These are phyloP conservation scores for Poecilobothrus nobilitatus DNA, from an alignment of 2,888 invertebrate genomes.

Conservation along the genomic window DNA sequence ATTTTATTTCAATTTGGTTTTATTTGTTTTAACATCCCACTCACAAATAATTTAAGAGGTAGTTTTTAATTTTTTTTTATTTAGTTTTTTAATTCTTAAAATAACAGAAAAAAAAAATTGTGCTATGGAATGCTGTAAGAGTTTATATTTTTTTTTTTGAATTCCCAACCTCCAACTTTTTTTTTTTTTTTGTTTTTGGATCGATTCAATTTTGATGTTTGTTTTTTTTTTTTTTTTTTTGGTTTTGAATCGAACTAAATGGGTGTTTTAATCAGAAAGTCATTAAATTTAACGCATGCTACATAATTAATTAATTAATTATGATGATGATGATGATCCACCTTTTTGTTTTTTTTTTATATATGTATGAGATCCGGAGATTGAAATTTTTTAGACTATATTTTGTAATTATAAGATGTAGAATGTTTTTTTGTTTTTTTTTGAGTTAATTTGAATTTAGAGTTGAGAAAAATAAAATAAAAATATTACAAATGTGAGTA, in stretches of 20 bases:
- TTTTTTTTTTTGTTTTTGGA: no score
- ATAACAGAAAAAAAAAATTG: no score
- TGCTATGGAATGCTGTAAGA: neutral
- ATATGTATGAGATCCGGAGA: neutral
- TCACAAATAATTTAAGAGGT: neutral
- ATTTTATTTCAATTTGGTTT: neutral
- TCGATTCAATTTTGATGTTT: neutral
- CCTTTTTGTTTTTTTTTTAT: conserved; percentile 4
- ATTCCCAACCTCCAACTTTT: neutral
- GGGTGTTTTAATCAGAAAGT: conserved; percentile 8
- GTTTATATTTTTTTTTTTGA: neutral
- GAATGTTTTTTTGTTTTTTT: neutral
- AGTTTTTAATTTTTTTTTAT: no score
- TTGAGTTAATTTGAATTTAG: no score
- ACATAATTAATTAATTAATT: conserved; percentile 20
- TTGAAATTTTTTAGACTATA: neutral
- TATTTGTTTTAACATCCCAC: conserved; percentile 4
- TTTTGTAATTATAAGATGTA: neutral
- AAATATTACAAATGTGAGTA: neutral
- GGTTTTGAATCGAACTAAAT: neutral
- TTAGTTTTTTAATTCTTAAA: no score
- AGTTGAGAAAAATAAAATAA: neutral
- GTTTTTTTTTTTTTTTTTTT: neutral
- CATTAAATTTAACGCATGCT: conserved; percentile 13
- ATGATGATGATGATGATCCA: conserved; percentile 17